Percentiles rank a stretch among this genome's conserved stretches.
Evolutionary conservation across 2,888 invertebrate species (phyloP).

Genomic region (Gortyna flavago): DNA sequence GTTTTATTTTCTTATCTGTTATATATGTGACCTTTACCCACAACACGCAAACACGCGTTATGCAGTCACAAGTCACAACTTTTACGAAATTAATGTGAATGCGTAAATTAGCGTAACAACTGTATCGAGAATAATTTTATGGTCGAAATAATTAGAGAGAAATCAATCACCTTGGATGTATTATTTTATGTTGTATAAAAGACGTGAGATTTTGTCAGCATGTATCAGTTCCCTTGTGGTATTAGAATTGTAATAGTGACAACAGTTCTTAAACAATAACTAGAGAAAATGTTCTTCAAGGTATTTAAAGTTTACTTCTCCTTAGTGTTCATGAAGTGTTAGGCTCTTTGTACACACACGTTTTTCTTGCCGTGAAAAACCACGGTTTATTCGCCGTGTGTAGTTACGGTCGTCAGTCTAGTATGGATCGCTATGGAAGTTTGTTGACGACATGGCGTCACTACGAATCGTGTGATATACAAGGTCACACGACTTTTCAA

Average conservation of each 20-base stretch:
- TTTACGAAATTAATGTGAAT: slow-evolving; percentile 55
- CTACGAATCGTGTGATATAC: neutral
- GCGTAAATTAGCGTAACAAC: slow-evolving; percentile 43
- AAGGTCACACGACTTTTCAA: neutral
- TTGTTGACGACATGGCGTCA: neutral
- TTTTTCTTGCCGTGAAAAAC: neutral
- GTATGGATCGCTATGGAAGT: neutral
- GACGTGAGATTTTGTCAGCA: slow-evolving; percentile 29
- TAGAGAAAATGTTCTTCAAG: slow-evolving; percentile 60
- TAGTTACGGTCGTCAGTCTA: neutral
- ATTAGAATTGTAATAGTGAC: slow-evolving; percentile 22
- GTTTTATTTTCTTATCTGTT: too few species aligned
- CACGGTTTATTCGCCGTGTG: neutral
- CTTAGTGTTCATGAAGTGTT: neutral
- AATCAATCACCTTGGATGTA: slow-evolving; percentile 63
- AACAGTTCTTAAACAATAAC: slow-evolving; percentile 12
- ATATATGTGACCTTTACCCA: slow-evolving; percentile 45
- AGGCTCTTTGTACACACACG: neutral
- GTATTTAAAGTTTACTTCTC: slow-evolving; percentile 35
- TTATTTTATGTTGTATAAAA: slow-evolving; percentile 58
- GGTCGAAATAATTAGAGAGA: slow-evolving; percentile 54
- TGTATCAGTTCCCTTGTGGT: slow-evolving; percentile 54
- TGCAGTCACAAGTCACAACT: slow-evolving; percentile 44
- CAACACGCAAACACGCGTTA: slow-evolving; percentile 35
- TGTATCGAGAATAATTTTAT: slow-evolving; percentile 43